Base-by-base conservation (phyloP, 1,140 invertebrate species). In the Halyomorpha halys region DNA sequence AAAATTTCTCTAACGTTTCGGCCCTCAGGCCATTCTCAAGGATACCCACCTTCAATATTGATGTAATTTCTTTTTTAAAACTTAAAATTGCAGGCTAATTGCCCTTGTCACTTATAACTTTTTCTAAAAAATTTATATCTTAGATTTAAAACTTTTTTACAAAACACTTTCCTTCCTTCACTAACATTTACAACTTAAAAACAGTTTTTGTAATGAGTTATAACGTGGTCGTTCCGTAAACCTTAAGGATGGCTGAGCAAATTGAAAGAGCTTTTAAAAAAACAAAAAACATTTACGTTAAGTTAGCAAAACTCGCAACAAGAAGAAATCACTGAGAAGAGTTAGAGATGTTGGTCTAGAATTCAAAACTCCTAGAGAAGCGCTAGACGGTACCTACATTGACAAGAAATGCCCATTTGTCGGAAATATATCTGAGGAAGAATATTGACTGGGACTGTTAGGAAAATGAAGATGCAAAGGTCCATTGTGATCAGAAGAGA, bases 341-440 rank as follows among this genome's bases (percentile, higher is more conserved):
- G 83, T 82, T 70, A 87, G 90, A 72, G 94, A 92, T 83, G 87
- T 99, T 72, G 97, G 97, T 71, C 83, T 99, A 68, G 97, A 97
- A 70, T 99, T 99, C 80, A 98, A 98, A 78, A 97, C 96, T 61
- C 97, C 97, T 49, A 82, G 89, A 78, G 97, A 99, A 84, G 97
- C 97, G 27, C 88, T 94, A 70, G 93, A 98, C 76, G 97, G 97
- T 61, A 91, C 87, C 19, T 99, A 99, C 81, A 98, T 99, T 73
- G 97, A 99, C 80, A 99, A 98, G 79, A 99, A 99, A 77, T 99
- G 97, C 72, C 97, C 97, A 19, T 99, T 98, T 81, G 99, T 97
- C 69, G 96, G 97, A 44, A 94, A 98, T 79, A 92, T 99, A 99
- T 99, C 72, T 84, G 97, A 78, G 97, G 97, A 16, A 88, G 96